Base-by-base conservation (phyloP, 2,888 invertebrate genomes). In the Furcula furcula region DNA sequence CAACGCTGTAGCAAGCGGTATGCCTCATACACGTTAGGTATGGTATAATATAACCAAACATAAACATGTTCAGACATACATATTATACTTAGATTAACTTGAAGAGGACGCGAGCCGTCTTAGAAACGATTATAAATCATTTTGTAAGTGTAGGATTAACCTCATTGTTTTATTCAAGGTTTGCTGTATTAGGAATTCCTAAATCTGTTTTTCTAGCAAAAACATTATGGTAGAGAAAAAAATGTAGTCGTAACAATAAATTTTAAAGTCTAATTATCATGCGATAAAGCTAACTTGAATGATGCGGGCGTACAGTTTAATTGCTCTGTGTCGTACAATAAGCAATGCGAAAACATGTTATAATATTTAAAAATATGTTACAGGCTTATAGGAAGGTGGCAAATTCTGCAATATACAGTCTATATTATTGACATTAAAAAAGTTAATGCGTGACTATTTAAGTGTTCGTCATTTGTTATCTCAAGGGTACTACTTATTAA, bases 31-130 rank as follows among this genome's bases (percentile, higher is more conserved):
- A 34, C 39, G 46, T 50, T 57, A 50, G n/a, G n/a, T n/a, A n/a
- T n/a, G n/a, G n/a, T n/a, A n/a, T n/a, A n/a, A n/a, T 42, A 50
- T 42, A 53, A 29, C 20, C 29, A 27, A 42, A 46, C 39, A 40
- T 44, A 56, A 51, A 55, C 46, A 34, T 36, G 54, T 55, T 56
- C 44, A 34, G 36, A 38, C 27, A 41, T 52, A n/a, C n/a, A 51
- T 41, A 41, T 34, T 40, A 37, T 29, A 26, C 36, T 43, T 40
- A 43, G 20, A 48, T 30, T 29, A 23, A 39, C 29, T 54, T 6
- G 21, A 25, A 33, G 28, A 40, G 29, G 32, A 49, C 20, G 23
- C 20, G 21, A 38, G 34, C 7, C 7, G 21, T 36, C 40, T 40
- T 23, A n/a, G 7, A 36, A 46, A 7, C n/a, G 26, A 50, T 50